Conservation (phyloP, 2,113 vertebrate genomes). For the Scomber japonicus region DNA sequence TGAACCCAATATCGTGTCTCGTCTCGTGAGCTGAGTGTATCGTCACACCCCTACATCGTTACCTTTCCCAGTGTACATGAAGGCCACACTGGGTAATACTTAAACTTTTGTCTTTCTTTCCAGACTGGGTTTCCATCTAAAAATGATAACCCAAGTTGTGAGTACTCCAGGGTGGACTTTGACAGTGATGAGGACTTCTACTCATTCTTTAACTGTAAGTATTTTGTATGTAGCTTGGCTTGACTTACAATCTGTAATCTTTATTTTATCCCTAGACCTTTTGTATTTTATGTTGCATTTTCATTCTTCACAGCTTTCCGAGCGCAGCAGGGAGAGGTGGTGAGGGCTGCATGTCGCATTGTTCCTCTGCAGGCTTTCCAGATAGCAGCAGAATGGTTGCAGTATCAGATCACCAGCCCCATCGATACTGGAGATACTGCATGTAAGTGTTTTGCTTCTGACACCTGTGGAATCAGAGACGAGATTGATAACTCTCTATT, state of each 20-base stretch:
- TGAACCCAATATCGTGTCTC: no score
- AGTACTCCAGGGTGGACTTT: slow-evolving; percentile 95
- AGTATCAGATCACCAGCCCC: slow-evolving; percentile 88
- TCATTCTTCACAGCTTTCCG: slow-evolving; percentile 87
- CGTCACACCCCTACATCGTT: no score
- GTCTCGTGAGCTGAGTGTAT: no score
- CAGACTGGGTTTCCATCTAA: slow-evolving; percentile 96
- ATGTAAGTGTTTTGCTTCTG: slow-evolving; percentile 83
- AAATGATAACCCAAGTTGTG: slow-evolving; percentile 91
- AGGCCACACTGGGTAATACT: neutral
- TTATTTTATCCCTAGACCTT: neutral
- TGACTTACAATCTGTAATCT: neutral
- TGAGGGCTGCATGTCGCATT: slow-evolving; percentile 91
- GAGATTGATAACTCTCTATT: neutral
- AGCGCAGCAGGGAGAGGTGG: slow-evolving; percentile 91
- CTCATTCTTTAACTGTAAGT: slow-evolving; percentile 93
- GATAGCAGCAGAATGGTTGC: slow-evolving; percentile 93
- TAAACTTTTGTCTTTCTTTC: neutral
- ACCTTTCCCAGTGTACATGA: rapidly evolving
- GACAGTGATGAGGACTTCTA: slow-evolving; percentile 98
- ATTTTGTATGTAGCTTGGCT: neutral
- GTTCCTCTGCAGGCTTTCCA: slow-evolving; percentile 92
- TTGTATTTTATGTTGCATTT: slow-evolving; percentile 2
- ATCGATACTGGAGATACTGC: slow-evolving; percentile 85
- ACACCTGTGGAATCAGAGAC: neutral